These are phyloP conservation scores for Epizoanthus ramosus DNA, from an alignment of 92 coral and sea anemone genomes.

Conservation along the genomic window DNA sequence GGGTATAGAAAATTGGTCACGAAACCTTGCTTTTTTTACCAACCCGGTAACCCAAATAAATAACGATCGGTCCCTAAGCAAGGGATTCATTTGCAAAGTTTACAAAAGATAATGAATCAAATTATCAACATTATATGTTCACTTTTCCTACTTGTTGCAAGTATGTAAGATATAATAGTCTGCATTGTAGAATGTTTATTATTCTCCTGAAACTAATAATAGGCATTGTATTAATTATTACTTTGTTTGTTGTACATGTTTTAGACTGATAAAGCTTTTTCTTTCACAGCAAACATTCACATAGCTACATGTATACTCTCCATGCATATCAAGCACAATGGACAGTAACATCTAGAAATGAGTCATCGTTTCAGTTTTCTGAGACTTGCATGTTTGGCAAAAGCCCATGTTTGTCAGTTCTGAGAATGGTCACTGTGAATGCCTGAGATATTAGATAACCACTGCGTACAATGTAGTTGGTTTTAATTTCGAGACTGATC, in stretches of 20 bases:
- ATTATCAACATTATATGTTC: no score
- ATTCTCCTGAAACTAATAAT: background rate
- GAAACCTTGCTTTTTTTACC: no score
- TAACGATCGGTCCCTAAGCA: no score
- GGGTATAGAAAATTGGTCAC: no score
- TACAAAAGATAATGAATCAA: no score
- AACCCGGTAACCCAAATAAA: no score
- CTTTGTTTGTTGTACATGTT: no score
- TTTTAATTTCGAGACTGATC: constrained; percentile 13
- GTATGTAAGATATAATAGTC: no score
- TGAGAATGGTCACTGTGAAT: background rate
- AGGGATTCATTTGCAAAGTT: no score
- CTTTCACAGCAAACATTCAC: constrained; percentile 44
- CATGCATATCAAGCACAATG: constrained; percentile 36
- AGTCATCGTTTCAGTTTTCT: constrained; percentile 30
- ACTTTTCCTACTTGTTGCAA: no score
- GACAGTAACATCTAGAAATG: constrained; percentile 37
- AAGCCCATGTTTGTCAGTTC: constrained; percentile 42
- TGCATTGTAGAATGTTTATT: background rate
- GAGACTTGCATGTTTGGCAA: constrained; percentile 35
- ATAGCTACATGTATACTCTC: constrained; percentile 21
- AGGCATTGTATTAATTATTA: background rate
- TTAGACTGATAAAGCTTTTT: constrained; percentile 42
- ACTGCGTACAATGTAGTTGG: constrained; percentile 55
- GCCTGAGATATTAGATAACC: constrained; percentile 40